Evolutionary conservation across 2,113 vertebrate species (phyloP).

Genomic region (Zosterops borbonicus): DNA sequence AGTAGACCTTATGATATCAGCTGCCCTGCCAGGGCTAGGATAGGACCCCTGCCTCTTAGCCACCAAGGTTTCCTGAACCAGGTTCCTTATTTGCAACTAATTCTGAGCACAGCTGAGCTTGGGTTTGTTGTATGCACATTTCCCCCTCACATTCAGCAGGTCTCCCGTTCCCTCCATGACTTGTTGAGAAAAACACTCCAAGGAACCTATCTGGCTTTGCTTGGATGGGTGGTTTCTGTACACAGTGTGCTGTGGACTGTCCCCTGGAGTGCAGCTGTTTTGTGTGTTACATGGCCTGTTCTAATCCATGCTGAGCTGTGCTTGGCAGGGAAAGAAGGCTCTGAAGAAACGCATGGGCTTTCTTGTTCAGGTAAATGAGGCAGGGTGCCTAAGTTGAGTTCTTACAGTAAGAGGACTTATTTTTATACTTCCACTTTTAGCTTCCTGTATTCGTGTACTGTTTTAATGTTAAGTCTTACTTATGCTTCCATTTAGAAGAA

Average conservation of each 20-base stretch:
- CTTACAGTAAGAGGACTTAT: conserved; percentile 29
- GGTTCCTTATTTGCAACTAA: not conserved
- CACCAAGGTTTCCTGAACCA: not conserved
- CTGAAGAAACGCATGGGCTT: not conserved
- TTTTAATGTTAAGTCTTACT: not conserved
- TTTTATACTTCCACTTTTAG: conserved; percentile 33
- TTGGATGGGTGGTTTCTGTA: not conserved
- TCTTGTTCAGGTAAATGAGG: not conserved
- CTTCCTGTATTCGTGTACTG: not conserved
- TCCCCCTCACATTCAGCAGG: not conserved
- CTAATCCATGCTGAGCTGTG: not conserved
- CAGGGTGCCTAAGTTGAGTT: conserved; percentile 4
- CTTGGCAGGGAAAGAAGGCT: conserved; percentile 6
- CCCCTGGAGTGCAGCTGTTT: not conserved
- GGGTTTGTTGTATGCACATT: not conserved
- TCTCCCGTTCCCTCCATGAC: not conserved
- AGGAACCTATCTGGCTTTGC: not conserved
- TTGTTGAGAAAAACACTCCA: conserved; percentile 1
- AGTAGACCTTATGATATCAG: not conserved
- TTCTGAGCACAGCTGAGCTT: not conserved
- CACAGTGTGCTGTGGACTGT: not conserved
- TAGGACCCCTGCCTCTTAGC: not conserved
- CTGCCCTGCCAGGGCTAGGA: not conserved
- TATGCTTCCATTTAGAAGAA: not conserved
- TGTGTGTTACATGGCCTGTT: not conserved